Evolutionary conservation across 2,888 invertebrate species (phyloP).

Genomic region (Tipula vernalis): DNA sequence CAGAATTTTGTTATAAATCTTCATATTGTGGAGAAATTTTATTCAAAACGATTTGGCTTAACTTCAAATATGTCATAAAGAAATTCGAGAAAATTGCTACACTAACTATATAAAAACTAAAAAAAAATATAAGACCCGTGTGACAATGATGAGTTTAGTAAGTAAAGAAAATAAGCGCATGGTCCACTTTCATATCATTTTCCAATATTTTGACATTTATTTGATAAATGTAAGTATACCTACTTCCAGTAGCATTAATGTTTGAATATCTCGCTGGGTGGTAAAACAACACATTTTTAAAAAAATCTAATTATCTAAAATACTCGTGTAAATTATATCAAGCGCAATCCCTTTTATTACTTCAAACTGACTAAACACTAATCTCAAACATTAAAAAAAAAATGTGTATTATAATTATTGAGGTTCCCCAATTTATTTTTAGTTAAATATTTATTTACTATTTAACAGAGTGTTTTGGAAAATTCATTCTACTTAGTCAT

Average conservation of each 20-base stretch:
- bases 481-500: neutral
- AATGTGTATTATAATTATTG: neutral
- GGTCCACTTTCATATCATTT: neutral
- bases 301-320: neutral
- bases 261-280: neutral
- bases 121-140: neutral
- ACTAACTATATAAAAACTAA: neutral
- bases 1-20: neutral
- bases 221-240: neutral
- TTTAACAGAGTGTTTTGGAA: neutral
- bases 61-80: neutral
- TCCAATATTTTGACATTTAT: neutral
- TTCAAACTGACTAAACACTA: neutral
- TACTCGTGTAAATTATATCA: neutral
- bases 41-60: neutral
- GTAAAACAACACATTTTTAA: neutral
- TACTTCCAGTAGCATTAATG: neutral
- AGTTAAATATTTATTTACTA: neutral
- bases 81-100: neutral
- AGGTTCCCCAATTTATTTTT: neutral
- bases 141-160: neutral
- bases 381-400: neutral
- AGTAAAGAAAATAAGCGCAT: neutral
- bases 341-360: neutral
- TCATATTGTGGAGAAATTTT: neutral